phyloP scores from a whole-genome alignment of 2,888 invertebrate genomes.

The Aproaerema taeniolella region DNA sequence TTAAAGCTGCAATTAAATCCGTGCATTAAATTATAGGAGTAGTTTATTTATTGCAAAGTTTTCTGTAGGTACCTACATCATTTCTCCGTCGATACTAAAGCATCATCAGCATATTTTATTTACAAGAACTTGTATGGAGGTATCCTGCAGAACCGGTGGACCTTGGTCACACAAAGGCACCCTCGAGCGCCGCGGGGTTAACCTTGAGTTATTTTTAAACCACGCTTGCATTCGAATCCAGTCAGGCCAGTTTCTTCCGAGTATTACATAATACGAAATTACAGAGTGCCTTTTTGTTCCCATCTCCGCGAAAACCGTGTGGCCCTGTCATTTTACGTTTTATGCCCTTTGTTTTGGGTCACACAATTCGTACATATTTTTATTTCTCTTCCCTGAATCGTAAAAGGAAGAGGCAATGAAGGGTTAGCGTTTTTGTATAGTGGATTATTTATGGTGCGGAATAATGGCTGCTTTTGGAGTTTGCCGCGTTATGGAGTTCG shows the following conservation, averaged over 20 bases:
- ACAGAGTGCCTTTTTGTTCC: conserved; percentile 57
- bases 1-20: conserved; percentile 11
- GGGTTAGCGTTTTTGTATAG: conserved; percentile 69
- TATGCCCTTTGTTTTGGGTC: conserved; percentile 70
- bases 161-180: conserved; percentile 73
- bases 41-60: conserved; percentile 1
- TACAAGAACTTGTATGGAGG: conserved; percentile 37
- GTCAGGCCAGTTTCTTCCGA: conserved; percentile 66
- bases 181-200: conserved; percentile 60
- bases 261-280: conserved; percentile 75
- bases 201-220: conserved; percentile 76
- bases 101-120: conserved; percentile 11
- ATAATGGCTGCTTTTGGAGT: conserved; percentile 54
- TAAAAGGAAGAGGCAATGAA: conserved; percentile 76
- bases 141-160: conserved; percentile 66
- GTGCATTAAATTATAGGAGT: conserved; percentile 11
- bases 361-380: conserved; percentile 65
- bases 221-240: conserved; percentile 65
- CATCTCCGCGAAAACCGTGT: conserved; percentile 58
- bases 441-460: conserved; percentile 69
- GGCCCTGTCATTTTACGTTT: conserved; percentile 72
- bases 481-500: too few species aligned
- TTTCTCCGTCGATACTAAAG: conserved; percentile 4
- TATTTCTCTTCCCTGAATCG: conserved; percentile 71
- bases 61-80: conserved; percentile 3